phyloP scores from a whole-genome alignment of 2,888 invertebrate species.

The Zhuqinia jingwanae region DNA sequence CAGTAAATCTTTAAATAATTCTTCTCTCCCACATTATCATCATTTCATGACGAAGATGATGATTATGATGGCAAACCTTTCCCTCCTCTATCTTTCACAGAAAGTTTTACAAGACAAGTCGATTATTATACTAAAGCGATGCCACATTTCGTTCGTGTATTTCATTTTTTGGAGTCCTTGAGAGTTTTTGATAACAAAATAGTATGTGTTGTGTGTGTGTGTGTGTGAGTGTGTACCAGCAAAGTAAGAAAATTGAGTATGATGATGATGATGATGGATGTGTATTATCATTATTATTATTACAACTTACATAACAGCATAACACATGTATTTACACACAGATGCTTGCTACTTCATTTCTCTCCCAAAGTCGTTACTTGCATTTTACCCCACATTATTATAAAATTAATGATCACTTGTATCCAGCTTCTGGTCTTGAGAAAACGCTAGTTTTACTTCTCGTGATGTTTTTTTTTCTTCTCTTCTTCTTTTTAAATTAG shows the following conservation, averaged over 20 bases:
- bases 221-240: no score
- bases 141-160: slow-evolving; percentile 52
- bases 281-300: slow-evolving; percentile 57
- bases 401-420: slow-evolving; percentile 64
- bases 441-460: slow-evolving; percentile 27
- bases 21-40: slow-evolving; percentile 35
- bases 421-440: slow-evolving; percentile 70
- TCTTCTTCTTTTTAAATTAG: slow-evolving; percentile 19
- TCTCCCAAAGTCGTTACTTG: slow-evolving; percentile 21
- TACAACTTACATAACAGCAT: slow-evolving; percentile 50
- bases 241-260: slow-evolving; percentile 42
- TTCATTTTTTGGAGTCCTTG: slow-evolving; percentile 59
- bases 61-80: slow-evolving; percentile 11
- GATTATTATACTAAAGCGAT: slow-evolving; percentile 40
- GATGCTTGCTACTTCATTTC: slow-evolving; percentile 56
- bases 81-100: slow-evolving; percentile 27
- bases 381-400: slow-evolving; percentile 65
- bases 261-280: slow-evolving; percentile 48
- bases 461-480: not conserved
- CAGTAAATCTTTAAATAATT: slow-evolving; percentile 7
- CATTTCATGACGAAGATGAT: slow-evolving; percentile 14
- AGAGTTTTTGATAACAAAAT: slow-evolving; percentile 61
- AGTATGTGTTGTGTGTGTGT: no score
- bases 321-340: slow-evolving; percentile 41
- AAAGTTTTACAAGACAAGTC: slow-evolving; percentile 10